Base-by-base conservation (phyloP, 2,888 invertebrate species). In the Drosophila limbata region DNA sequence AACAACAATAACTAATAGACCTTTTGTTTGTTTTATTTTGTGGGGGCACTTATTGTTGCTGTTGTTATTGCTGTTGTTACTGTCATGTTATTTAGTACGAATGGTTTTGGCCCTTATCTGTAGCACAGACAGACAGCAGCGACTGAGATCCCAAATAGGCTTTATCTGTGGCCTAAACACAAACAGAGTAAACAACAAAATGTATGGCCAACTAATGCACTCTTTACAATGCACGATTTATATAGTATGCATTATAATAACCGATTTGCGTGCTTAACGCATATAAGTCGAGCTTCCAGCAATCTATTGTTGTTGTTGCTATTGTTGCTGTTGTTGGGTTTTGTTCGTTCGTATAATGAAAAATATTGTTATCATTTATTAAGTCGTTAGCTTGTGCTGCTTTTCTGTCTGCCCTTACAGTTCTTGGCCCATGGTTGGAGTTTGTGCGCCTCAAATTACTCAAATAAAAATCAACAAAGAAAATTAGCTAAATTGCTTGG, bases 1-100 rank as follows among this genome's bases (percentile, higher is more conserved):
- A 85, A 88, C 89, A 85, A 74, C 74, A 88, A 88, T 88, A 82
- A 88, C 86, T 88, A 88, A 88, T 84, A 88, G 69, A 69, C 73
- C 60, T 72, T 74, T 79, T 84, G 79, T 89, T 89, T 77, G 65
- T 66, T 42, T 50, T 69, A 56, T 75, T 79, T 62, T 64, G 60
- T 45, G 52, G 48, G 53, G 25, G 33, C 47, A 74, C 69, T 79
- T 74, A 56, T 52, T 61, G 40, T 69, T 59, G 31, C 11, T 47
- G 50, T 61, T 69, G 21, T 39, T 47, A 1, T 25, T 25, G 25
- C 3, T 25, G 25, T 39, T 55, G 51, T 40, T 55, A 51, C 19
- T 33, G 28, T 51, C 60, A 40, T 44, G 78, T 84, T 88, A 77
- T 88, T 84, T 84, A 87, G 82, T 73, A 73, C 82, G 81, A 84